Base-by-base conservation (phyloP, 2,888 invertebrate species). In the Agelastica alni region DNA sequence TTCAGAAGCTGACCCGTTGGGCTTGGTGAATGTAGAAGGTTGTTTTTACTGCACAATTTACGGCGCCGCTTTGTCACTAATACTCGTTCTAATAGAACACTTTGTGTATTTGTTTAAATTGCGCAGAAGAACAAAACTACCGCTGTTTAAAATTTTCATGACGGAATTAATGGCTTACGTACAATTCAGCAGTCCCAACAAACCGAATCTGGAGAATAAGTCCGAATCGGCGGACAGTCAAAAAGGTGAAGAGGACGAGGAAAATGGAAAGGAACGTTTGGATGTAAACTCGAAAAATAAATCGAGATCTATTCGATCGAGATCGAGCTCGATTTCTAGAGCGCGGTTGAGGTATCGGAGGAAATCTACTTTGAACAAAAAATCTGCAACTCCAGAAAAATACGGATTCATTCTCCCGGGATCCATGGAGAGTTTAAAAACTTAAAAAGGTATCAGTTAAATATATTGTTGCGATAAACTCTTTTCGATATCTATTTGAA, bases 11-110 rank as follows among this genome's bases (percentile, higher is more conserved):
- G 69, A 65, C 20, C 67, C 72, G 0, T 28, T 72, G n/a, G 65
- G 67, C n/a, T 46, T 72, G 4, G 62, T 60, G 26, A 70, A 70
- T 53, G 69, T 71, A 1, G 71, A 67, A 32, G 72, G 72, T 10
- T 69, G 70, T 14, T 72, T 72, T 41, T 69, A 61, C 43, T 70
- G 71, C 1, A 72, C 72, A 6, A 63, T 70, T 16, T 67, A 63
- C 20, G 72, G 72, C 1, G 62, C 68, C 2, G 52, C 69, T 4
- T 43, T 67, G 3, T 67, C 70, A 1, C 49, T 53, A 2, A n/a
- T 62, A 7, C 26, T 68, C 2, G 70, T 70, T 3, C 57, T 70
- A 4, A 36, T 69, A 1, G 71, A 72, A 52, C 62, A 67, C 45
- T 14, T 63, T 1, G 13, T 64, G 1, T 62, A 67, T 46, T 56